Conservation (phyloP, 2,113 vertebrate species). For the Balaenoptera acutorostrata region DNA sequence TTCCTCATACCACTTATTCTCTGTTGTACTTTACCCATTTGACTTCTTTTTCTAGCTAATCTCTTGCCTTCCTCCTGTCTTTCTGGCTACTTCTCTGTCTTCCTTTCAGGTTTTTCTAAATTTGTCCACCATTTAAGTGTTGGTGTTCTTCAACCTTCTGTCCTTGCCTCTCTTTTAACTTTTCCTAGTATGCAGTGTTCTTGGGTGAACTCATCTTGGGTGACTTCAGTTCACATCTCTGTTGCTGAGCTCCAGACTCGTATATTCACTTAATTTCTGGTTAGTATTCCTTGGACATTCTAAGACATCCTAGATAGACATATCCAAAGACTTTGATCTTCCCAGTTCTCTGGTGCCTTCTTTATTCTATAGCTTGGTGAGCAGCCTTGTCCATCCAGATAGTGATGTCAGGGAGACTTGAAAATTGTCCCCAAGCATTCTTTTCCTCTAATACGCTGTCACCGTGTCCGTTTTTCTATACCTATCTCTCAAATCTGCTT, state of each 20-base stretch:
- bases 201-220: not conserved
- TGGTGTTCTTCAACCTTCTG: not conserved
- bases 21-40: not conserved
- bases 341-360: not conserved
- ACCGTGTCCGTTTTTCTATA: not conserved
- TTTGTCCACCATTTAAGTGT: not conserved
- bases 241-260: not conserved
- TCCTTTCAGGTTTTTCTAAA: conserved; percentile 12
- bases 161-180: not conserved
- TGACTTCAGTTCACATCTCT: not conserved
- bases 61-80: not conserved
- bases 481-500: not conserved
- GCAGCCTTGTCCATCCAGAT: not conserved
- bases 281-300: not conserved
- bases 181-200: not conserved
- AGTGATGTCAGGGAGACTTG: not conserved
- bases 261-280: not conserved
- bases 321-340: not conserved
- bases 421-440: not conserved
- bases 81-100: not conserved
- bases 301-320: not conserved
- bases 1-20: not conserved
- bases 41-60: not conserved
- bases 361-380: not conserved
- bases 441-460: not conserved